These are phyloP conservation scores for Teleopsis dalmanni DNA, from an alignment of 1,140 invertebrate genomes.

Conservation along the genomic window DNA sequence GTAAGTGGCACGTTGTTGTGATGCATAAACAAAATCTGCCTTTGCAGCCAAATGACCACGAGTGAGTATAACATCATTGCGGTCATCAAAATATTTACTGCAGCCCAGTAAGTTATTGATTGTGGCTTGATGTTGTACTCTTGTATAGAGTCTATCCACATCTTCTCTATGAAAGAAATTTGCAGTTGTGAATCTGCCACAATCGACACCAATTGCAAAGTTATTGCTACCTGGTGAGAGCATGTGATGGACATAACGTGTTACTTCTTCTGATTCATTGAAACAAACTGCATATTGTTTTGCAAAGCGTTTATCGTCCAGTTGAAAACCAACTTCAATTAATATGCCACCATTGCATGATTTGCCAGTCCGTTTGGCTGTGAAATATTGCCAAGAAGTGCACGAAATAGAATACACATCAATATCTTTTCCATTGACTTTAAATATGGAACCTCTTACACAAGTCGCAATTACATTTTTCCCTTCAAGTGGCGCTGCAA, in stretches of 20 bases:
- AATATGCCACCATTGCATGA: too few species aligned
- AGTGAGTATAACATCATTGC: constrained; percentile 42
- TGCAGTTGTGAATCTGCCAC: constrained; percentile 31
- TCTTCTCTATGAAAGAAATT: constrained; percentile 34
- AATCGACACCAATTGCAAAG: constrained; percentile 31
- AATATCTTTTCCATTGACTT: too few species aligned
- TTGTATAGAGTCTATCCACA: constrained; percentile 35
- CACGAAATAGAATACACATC: too few species aligned
- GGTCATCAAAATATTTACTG: constrained; percentile 42
- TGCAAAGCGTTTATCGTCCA: too few species aligned
- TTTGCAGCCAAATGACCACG: constrained; percentile 50
- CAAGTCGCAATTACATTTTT: too few species aligned
- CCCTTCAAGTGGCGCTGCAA: too few species aligned
- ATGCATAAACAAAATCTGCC: constrained; percentile 47
- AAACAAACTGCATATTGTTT: constrained; percentile 45
- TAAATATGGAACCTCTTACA: too few species aligned
- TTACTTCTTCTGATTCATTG: constrained; percentile 36
- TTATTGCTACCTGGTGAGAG: constrained; percentile 29
- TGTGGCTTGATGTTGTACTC: constrained; percentile 26
- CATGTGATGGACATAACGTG: constrained; percentile 40
- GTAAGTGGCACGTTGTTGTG: constrained; percentile 47
- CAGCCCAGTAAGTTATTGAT: constrained; percentile 31
- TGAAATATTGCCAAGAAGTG: too few species aligned
- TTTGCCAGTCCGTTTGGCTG: too few species aligned
- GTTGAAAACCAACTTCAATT: too few species aligned